Evolutionary conservation across 2,113 vertebrate species (phyloP), one percentile per base, ranked within the genome.

Genomic region (Ophthalmolycus amberensis): DNA sequence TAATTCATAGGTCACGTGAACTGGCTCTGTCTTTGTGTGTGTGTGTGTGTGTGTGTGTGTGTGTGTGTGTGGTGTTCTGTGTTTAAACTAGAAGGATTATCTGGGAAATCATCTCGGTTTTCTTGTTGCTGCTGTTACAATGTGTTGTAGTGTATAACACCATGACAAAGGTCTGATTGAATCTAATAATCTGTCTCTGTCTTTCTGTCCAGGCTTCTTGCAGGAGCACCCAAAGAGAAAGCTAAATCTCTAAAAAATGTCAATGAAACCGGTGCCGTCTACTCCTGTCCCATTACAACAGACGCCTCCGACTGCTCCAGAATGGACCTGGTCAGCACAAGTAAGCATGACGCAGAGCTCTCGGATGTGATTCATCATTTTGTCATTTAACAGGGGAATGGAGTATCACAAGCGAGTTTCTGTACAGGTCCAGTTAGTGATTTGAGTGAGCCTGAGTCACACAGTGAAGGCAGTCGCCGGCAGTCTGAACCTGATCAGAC

Each of bases 251-350:
- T 94, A 0, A 76, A 70, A 11, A 94, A 95, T 0, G 93, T 96
- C 79, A 96, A 96, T 0, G 95, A 96, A 69, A 98, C 96, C 0
- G 98, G 98, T 0, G 96, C 96, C 0, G 93, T 98, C 77, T 99
- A 98, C 80, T 94, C 95, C 75, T 99, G 98, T 73, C 98, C 98
- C 52, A 89, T 99, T 52, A 95, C 92, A 2, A 62, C 73, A 0
- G 62, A 75, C 27, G 74, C 85, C 1, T 6, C 63, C 0, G 98
- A 99, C 94, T 99, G 98, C 91, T 77, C 93, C 89, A 93, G 96
- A 71, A 95, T 99, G 78, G 76, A 95, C 90, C 95, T 99, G 71
- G 87, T 95, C 62, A 91, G 89, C 88, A 92, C 88, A 87, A 96
- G 98, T 98, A 94, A 66, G 96, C 27, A 40, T 15, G 56, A 20